phyloP scores from a whole-genome alignment of 2,888 invertebrate genomes.

The Latrodectus elegans region DNA sequence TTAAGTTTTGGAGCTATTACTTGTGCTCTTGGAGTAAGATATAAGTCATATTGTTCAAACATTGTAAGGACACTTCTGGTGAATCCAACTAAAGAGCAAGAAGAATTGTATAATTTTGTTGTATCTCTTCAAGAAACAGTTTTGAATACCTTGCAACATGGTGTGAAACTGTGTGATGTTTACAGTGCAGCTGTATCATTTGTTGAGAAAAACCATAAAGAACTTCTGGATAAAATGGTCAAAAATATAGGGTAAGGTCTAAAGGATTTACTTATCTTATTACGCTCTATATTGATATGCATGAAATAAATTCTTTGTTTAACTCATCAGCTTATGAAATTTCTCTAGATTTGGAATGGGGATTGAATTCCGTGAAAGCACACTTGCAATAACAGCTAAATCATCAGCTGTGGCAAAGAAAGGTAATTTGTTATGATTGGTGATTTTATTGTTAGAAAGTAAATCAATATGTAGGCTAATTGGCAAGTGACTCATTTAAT shows the following conservation, averaged over 20 bases:
- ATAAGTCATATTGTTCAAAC: slow-evolving; percentile 98
- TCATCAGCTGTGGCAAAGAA: slow-evolving; percentile 86
- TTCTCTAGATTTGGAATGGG: slow-evolving; percentile 91
- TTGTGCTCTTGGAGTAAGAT: slow-evolving; percentile 94
- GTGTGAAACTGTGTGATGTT: slow-evolving; percentile 87
- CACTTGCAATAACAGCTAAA: slow-evolving; percentile 93
- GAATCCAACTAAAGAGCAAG: slow-evolving; percentile 86
- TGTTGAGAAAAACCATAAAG: slow-evolving; percentile 90
- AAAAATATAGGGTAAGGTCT: slow-evolving; percentile 87
- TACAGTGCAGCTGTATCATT: slow-evolving; percentile 87
- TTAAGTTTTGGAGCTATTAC: slow-evolving; percentile 97
- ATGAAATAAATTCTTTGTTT: too few relatives aligned
- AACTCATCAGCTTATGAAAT: neutral
- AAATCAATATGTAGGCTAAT: too few relatives aligned
- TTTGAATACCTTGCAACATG: slow-evolving; percentile 87
- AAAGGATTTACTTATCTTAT: too few relatives aligned
- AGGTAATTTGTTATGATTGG: slow-evolving; percentile 75
- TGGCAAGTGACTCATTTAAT: neutral
- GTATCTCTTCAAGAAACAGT: slow-evolving; percentile 92
- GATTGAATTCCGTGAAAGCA: slow-evolving; percentile 97
- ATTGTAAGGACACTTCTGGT: slow-evolving; percentile 96
- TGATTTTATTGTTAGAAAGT: neutral
- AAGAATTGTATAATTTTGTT: slow-evolving; percentile 94
- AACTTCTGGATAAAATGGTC: slow-evolving; percentile 89
- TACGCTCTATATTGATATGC: too few relatives aligned